Evolutionary conservation across 2,888 invertebrate species (phyloP).

Genomic region (Helleia helle): DNA sequence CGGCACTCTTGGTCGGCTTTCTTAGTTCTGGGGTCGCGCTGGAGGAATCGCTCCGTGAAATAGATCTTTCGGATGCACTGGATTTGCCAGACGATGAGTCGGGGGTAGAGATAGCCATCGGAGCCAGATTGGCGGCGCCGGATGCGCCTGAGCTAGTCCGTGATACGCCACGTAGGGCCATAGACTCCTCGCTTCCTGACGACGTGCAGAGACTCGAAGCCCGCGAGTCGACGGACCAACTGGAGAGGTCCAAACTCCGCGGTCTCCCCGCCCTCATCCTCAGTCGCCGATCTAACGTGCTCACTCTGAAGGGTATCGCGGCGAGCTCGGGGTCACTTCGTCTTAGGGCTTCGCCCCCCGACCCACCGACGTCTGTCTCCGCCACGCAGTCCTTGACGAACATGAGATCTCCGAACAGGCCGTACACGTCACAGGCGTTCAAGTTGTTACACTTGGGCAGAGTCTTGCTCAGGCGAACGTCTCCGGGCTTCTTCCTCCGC

Average conservation of each 20-base stretch:
- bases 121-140: conserved; percentile 72
- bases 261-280: conserved; percentile 89
- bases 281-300: conserved; percentile 84
- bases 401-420: conserved; percentile 91
- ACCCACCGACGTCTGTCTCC: conserved; percentile 80
- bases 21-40: conserved; percentile 31
- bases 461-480: conserved; percentile 83
- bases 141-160: conserved; percentile 85
- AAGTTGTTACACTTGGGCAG: conserved; percentile 82
- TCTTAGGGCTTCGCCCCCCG: conserved; percentile 82
- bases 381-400: conserved; percentile 90
- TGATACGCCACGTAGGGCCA: conserved; percentile 82
- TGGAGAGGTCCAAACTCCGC: conserved; percentile 86
- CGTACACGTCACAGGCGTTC: conserved; percentile 89
- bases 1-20: conserved; percentile 39
- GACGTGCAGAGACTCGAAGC: conserved; percentile 87
- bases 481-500: conserved; percentile 58
- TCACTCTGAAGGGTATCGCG: conserved; percentile 87
- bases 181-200: conserved; percentile 89
- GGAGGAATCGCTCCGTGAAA: conserved; percentile 46
- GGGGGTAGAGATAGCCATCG: conserved; percentile 63
- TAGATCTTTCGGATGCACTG: conserved; percentile 50
- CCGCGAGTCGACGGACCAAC: conserved; percentile 91
- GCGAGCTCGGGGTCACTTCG: conserved; percentile 89
- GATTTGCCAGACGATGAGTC: conserved; percentile 58